Conservation (phyloP, 2,113 vertebrate species). For the Collichthys lucidus region DNA sequence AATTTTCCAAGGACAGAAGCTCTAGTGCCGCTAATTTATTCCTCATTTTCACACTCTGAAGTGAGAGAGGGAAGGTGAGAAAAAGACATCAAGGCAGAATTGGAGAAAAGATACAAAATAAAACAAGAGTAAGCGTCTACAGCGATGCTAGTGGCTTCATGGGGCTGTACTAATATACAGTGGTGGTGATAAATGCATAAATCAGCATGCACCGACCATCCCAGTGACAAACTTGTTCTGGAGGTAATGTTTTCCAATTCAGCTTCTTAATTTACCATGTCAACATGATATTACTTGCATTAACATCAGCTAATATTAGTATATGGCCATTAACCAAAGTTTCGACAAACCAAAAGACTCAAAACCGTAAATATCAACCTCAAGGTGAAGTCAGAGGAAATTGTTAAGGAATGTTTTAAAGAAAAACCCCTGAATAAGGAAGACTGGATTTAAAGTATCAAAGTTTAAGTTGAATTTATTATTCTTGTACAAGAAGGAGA, state of each 20-base stretch:
- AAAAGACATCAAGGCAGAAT: constrained; percentile 8
- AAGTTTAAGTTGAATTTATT: too few relatives aligned
- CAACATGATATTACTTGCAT: neutral
- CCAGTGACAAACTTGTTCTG: neutral
- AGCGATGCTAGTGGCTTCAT: too few relatives aligned
- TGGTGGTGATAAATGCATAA: neutral
- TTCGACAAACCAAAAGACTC: neutral
- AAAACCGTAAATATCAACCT: too few relatives aligned
- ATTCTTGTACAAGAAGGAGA: too few relatives aligned
- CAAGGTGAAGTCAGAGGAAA: neutral
- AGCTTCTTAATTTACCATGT: too few relatives aligned
- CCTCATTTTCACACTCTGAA: constrained; percentile 33
- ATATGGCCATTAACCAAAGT: neutral
- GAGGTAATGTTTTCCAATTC: neutral
- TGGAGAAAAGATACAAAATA: neutral
- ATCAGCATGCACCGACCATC: neutral
- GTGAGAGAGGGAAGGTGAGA: neutral
- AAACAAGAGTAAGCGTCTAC: neutral
- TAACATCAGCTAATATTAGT: too few relatives aligned
- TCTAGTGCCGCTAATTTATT: constrained; percentile 16
- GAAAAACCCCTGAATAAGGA: too few relatives aligned
- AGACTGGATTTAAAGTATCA: too few relatives aligned
- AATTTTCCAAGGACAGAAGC: constrained; percentile 6
- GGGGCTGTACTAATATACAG: neutral
- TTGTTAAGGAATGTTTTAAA: too few relatives aligned